Conservation (phyloP, 2,888 invertebrate species). For the Girardia tigrina region DNA sequence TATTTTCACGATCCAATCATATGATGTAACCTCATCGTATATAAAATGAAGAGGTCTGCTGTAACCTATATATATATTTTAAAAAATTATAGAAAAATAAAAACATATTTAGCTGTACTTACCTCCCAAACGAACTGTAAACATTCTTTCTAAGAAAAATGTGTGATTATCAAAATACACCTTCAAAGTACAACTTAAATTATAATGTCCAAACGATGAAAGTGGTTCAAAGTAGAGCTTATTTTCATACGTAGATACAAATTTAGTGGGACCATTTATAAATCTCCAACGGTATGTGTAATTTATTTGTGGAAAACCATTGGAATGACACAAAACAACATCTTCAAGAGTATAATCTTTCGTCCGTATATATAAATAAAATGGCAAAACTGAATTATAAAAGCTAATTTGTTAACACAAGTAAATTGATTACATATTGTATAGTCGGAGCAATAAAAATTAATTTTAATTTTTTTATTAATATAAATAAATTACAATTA, state of each 20-base stretch:
- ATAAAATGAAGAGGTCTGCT: background rate
- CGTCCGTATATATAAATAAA: background rate
- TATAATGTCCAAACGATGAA: background rate
- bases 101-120: background rate
- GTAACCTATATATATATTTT: background rate
- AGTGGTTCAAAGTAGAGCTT: conserved; percentile 1
- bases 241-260: background rate
- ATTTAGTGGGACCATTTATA: background rate
- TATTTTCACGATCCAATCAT: background rate
- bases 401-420: too few relatives aligned
- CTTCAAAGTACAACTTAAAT: background rate
- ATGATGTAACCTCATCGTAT: background rate
- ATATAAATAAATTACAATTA: too few relatives aligned
- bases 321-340: background rate
- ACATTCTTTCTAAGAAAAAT: background rate
- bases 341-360: background rate
- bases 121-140: background rate
- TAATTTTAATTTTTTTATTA: too few relatives aligned
- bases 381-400: background rate
- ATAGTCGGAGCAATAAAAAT: too few relatives aligned
- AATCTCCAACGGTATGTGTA: background rate
- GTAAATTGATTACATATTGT: too few relatives aligned
- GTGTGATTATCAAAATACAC: background rate
- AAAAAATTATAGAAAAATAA: background rate
- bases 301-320: background rate